Evolutionary conservation across 2,113 vertebrate genomes (phyloP).

Genomic region (Pseudorectes ferrugineus): DNA sequence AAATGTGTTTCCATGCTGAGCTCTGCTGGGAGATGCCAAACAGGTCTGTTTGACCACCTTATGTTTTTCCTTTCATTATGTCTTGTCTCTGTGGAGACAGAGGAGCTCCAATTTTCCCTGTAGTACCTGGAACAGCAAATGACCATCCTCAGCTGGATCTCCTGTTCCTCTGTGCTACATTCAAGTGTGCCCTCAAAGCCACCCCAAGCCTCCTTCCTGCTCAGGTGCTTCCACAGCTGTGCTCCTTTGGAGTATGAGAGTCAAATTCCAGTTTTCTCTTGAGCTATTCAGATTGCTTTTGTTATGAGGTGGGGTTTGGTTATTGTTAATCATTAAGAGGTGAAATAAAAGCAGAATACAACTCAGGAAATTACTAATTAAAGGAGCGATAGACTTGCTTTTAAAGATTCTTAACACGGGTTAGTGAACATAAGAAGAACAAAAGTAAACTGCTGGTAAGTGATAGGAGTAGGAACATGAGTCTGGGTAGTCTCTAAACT

Average conservation of each 20-base stretch:
- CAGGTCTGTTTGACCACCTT: not conserved
- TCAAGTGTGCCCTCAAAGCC: not conserved
- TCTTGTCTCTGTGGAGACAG: not conserved
- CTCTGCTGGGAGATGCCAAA: not conserved
- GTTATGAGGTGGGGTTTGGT: not conserved
- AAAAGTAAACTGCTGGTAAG: not conserved
- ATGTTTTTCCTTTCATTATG: not conserved
- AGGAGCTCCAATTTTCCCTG: not conserved
- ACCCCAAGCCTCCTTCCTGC: not conserved
- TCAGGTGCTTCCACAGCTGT: not conserved
- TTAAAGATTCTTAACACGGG: rapidly evolving
- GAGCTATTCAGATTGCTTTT: not conserved
- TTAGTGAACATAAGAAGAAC: not conserved
- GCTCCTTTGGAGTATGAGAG: not conserved
- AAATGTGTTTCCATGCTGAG: not conserved
- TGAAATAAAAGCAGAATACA: not conserved
- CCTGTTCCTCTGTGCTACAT: not conserved
- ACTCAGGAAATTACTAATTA: not conserved
- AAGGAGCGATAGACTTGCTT: not conserved
- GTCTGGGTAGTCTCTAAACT: not conserved
- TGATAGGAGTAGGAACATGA: not conserved
- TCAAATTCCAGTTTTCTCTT: not conserved
- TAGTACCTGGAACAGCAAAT: not conserved
- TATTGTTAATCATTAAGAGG: not conserved
- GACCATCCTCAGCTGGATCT: not conserved